Percentiles rank a stretch among this genome's conserved stretches.
Conservation (phyloP, 2,797 vertebrate species). For the Balearica regulorum region DNA sequence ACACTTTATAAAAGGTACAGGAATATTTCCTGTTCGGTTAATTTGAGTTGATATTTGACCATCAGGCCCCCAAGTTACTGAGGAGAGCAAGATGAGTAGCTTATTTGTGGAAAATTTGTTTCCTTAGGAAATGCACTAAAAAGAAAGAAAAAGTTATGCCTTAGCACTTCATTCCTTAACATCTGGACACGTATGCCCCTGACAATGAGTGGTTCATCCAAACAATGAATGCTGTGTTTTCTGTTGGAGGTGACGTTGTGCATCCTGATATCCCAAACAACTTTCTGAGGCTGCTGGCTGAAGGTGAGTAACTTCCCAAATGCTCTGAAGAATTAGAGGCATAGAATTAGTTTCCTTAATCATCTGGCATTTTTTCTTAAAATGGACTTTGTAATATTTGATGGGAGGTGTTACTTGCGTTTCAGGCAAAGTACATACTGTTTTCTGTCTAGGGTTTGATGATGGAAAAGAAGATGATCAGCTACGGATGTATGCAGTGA, state of each 20-base stretch:
- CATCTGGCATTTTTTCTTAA: not conserved
- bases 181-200: constrained; percentile 86
- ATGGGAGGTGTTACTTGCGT: not conserved
- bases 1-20: not conserved
- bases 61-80: fast-evolving
- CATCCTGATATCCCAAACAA: constrained; percentile 90
- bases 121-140: not conserved
- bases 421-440: not conserved
- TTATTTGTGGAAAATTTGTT: not conserved
- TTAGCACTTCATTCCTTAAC: constrained; percentile 80
- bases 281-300: constrained; percentile 89
- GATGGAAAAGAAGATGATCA: constrained; percentile 84
- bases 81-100: not conserved
- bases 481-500: constrained; percentile 86
- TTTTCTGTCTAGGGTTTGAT: constrained; percentile 83
- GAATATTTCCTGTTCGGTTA: not conserved
- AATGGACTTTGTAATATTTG: not conserved
- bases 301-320: constrained; percentile 76
- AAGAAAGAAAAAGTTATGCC: not conserved
- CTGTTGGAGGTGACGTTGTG: constrained; percentile 88
- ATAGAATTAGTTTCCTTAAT: not conserved
- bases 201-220: constrained; percentile 95
- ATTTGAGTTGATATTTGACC: not conserved
- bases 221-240: constrained; percentile 95
- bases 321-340: not conserved